A percentile compares a stretch with the other conserved stretches of the same genome.
phyloP scores from a whole-genome alignment of 2,113 vertebrate species.

The Leptodactylus fuscus region DNA sequence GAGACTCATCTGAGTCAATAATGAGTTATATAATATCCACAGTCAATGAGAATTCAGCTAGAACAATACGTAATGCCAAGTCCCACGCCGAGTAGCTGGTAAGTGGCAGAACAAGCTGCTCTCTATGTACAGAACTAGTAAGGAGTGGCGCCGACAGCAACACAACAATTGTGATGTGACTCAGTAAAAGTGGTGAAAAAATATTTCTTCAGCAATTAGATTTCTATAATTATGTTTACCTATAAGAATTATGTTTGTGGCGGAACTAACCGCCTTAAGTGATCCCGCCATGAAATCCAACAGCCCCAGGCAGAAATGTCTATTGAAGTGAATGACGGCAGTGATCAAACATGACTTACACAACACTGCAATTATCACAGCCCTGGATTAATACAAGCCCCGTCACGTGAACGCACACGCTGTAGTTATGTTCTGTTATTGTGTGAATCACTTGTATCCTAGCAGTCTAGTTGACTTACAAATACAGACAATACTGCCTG shows the following conservation, averaged over 20 bases:
- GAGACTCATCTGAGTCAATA: background rate
- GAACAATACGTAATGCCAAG: too few relatives aligned
- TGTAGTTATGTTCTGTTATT: background rate
- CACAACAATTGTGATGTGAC: conserved; percentile 22
- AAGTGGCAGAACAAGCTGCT: background rate
- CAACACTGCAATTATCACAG: background rate
- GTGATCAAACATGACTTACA: background rate
- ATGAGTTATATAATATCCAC: background rate
- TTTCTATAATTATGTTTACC: background rate
- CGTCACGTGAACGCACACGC: background rate
- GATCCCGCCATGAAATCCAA: background rate
- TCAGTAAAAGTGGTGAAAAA: conserved; percentile 8
- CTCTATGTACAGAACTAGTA: background rate
- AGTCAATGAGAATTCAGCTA: background rate
- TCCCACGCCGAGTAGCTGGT: background rate
- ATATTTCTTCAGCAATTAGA: conserved; percentile 36
- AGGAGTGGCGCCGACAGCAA: background rate
- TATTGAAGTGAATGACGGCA: background rate
- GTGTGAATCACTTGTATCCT: conserved; percentile 12
- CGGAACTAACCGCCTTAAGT: background rate
- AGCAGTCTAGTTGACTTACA: background rate
- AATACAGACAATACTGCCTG: background rate
- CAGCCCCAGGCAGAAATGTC: background rate
- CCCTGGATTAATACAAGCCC: background rate
- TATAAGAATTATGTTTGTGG: background rate